Evolutionary conservation across 2,113 vertebrate genomes (phyloP), one percentile per base, ranked within the genome.

Genomic region (Clarias batrachus): DNA sequence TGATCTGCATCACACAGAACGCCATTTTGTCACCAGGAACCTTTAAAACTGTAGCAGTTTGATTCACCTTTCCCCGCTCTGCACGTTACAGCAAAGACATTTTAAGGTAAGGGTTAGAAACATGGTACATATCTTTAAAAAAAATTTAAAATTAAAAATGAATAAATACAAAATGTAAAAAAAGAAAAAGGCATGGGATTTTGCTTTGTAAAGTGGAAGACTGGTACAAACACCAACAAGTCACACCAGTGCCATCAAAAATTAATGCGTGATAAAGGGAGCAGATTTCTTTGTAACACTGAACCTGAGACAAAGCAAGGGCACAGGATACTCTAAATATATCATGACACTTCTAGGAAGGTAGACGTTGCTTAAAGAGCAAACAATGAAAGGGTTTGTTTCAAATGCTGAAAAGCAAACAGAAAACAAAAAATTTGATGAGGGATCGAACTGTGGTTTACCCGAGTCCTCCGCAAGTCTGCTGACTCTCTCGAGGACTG

Each of bases 381-480:
- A 25, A 70, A 54, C 2, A 25, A 17, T 7, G 4, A 70, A 19
- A 7, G 30, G 6, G 52, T 57, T 83, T 6, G 4, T 84, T n/a
- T 74, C 10, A 59, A 41, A 73, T n/a, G 19, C 68, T 68, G 65
- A 10, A 48, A 81, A 74, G 21, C 10, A 76, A 80, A 37, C 16
- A 86, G 4, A 54, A 62, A 12, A 74, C 14, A 81, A 57, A 57
- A 56, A 13, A 81, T 25, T 23, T 37, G 57, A 23, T 66, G 33
- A 30, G 7, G 13, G n/a, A 63, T 27, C 10, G 16, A 83, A 74
- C 11, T 48, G 25, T 25, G 25, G n/a, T 92, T 92, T 91, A 97
- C 96, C 97, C 90, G 96, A 96, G 92, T 97, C 97, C 71, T 97
- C 96, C 85, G 97, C 96, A 92, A 97, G 94, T 93, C 95, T 95